Evolutionary conservation across 2,113 vertebrate genomes (phyloP).

Genomic region (Pandion haliaetus): DNA sequence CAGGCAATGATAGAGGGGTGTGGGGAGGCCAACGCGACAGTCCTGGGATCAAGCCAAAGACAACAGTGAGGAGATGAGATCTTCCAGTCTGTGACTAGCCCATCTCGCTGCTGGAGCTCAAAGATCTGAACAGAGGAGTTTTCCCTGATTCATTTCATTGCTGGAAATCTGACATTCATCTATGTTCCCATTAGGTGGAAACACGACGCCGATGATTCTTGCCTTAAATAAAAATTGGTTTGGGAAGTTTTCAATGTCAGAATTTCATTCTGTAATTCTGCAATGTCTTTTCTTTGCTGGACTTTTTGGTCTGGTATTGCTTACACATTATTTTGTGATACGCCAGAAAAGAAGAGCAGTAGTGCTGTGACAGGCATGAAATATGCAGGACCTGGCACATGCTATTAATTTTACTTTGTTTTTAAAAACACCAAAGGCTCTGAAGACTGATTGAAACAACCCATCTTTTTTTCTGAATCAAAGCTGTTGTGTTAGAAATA

Average conservation of each 20-base stretch:
- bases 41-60: constrained; percentile 64
- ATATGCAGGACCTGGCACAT: not conserved
- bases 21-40: constrained; percentile 69
- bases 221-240: not conserved
- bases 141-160: not conserved
- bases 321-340: not conserved
- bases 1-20: constrained; percentile 91
- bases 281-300: not conserved
- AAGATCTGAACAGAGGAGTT: not conserved
- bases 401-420: not conserved
- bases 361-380: not conserved
- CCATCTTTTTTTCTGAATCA: not conserved
- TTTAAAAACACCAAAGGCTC: not conserved
- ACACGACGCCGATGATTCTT: not conserved
- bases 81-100: rapidly evolving
- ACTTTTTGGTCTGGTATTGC: not conserved
- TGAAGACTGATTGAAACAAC: not conserved
- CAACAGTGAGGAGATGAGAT: not conserved
- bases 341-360: not conserved
- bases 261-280: not conserved
- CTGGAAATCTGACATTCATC: not conserved
- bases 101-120: not conserved
- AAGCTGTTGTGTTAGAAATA: not conserved
- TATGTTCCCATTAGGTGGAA: not conserved
- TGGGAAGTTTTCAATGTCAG: not conserved